These are phyloP conservation scores for Tribolium castaneum DNA, from an alignment of 1,140 invertebrate genomes.

Conservation along the genomic window DNA sequence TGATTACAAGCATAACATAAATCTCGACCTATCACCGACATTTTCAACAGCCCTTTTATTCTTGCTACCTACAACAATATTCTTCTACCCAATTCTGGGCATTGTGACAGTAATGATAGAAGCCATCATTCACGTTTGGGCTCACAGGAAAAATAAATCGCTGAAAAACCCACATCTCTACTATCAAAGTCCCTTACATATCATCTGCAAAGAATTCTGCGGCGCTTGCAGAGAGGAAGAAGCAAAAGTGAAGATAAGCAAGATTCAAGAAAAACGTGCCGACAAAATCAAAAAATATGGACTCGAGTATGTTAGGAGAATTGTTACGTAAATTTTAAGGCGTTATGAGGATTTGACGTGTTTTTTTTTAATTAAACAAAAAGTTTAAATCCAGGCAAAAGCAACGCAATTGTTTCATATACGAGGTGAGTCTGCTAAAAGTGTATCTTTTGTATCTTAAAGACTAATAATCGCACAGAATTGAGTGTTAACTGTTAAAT, in stretches of 20 bases:
- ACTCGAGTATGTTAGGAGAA: conserved; percentile 4
- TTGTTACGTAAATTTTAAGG: conserved; percentile 5
- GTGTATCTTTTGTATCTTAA: too few relatives aligned
- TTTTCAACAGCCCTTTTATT: conserved; percentile 52
- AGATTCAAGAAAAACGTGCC: conserved; percentile 51
- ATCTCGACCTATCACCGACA: background rate
- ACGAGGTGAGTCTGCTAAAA: too few relatives aligned
- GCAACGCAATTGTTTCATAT: too few relatives aligned
- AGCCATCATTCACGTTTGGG: conserved; percentile 67
- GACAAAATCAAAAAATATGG: conserved; percentile 35
- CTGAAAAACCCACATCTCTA: conserved; percentile 66
- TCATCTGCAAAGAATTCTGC: conserved; percentile 70
- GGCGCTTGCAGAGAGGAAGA: conserved; percentile 63
- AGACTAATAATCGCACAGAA: too few relatives aligned
- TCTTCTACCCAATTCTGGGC: conserved; percentile 60
- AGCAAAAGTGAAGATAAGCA: conserved; percentile 52
- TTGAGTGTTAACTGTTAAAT: too few relatives aligned
- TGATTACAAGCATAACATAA: background rate
- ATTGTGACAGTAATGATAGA: conserved; percentile 59
- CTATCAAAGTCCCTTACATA: conserved; percentile 70
- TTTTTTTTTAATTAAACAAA: background rate
- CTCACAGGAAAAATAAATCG: conserved; percentile 68
- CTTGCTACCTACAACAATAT: conserved; percentile 64
- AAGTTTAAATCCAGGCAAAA: background rate
- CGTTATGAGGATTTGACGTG: background rate